phyloP scores from a whole-genome alignment of 2,113 vertebrate species.

The Fukomys damarensis region DNA sequence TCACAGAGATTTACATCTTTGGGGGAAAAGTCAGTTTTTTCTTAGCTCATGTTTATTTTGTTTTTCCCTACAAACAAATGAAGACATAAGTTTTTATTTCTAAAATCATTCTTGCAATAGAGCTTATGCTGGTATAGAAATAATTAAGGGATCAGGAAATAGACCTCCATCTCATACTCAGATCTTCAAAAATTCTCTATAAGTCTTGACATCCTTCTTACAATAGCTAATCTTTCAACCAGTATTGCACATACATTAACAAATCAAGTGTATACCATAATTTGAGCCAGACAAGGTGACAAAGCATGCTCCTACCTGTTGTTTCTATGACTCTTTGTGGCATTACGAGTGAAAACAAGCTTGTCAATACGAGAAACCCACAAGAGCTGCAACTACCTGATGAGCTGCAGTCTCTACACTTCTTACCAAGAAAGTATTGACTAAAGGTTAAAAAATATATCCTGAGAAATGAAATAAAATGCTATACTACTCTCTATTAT shows the following conservation, averaged over 20 bases:
- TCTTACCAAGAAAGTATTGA: not conserved
- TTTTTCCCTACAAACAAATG: conserved; percentile 23
- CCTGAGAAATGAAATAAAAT: not conserved
- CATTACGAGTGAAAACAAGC: not conserved
- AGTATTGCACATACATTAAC: not conserved
- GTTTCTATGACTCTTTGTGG: not conserved
- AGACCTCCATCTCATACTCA: not conserved
- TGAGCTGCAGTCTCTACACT: not conserved
- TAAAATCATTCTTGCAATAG: conserved; percentile 7
- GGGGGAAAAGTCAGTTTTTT: conserved; percentile 36
- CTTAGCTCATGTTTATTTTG: conserved; percentile 39
- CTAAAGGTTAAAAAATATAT: not conserved
- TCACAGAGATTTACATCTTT: not conserved
- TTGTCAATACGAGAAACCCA: not conserved
- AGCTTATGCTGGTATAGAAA: not conserved
- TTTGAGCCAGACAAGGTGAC: not conserved
- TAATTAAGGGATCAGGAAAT: not conserved
- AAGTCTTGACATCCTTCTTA: not conserved
- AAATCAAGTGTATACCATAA: not conserved
- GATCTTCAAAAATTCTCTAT: conserved; percentile 16
- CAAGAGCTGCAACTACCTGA: not conserved
- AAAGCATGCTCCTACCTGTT: not conserved
- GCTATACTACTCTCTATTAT: not conserved
- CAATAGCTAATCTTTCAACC: not conserved
- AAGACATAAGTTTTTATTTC: conserved; percentile 34